Evolutionary conservation across 1,140 invertebrate species (phyloP).

Genomic region (Cyrtorhinus lividipennis): DNA sequence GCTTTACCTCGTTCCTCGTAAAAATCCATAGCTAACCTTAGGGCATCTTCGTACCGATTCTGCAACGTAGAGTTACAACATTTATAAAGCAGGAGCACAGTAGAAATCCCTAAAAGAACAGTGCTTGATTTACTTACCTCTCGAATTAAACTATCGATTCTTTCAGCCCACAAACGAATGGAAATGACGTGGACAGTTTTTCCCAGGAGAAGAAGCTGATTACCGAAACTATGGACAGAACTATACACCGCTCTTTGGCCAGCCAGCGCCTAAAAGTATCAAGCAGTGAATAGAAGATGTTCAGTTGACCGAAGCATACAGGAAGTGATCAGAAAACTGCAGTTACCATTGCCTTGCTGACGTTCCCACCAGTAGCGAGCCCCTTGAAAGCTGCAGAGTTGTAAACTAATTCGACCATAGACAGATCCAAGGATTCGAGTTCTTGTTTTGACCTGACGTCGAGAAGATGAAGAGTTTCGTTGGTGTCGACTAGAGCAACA

Average conservation of each 20-base stretch:
- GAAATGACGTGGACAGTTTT: constrained; percentile 64
- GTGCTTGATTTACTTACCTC: constrained; percentile 31
- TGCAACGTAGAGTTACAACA: too few species aligned
- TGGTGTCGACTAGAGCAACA: constrained; percentile 67
- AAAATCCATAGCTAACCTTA: constrained; percentile 49
- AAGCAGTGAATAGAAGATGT: too few species aligned
- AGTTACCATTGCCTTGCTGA: constrained; percentile 50
- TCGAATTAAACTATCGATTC: constrained; percentile 51
- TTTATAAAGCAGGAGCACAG: constrained; percentile 7
- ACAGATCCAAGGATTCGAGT: constrained; percentile 67
- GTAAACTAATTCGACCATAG: constrained; percentile 74
- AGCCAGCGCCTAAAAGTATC: constrained; percentile 58
- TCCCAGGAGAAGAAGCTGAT: constrained; percentile 71
- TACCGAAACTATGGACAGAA: constrained; percentile 65
- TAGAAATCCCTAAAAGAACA: too few species aligned
- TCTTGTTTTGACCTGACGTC: constrained; percentile 77
- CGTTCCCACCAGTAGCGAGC: constrained; percentile 60
- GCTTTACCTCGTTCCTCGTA: constrained; percentile 51
- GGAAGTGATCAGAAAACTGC: too few species aligned
- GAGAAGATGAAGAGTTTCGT: constrained; percentile 72
- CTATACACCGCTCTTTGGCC: constrained; percentile 83
- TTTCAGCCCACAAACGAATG: constrained; percentile 67
- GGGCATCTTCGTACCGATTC: constrained; percentile 44
- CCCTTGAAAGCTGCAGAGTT: constrained; percentile 85
- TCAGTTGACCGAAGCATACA: too few species aligned